Evolutionary conservation across 2,113 vertebrate genomes (phyloP).

Genomic region (Chaenogobius annularis): DNA sequence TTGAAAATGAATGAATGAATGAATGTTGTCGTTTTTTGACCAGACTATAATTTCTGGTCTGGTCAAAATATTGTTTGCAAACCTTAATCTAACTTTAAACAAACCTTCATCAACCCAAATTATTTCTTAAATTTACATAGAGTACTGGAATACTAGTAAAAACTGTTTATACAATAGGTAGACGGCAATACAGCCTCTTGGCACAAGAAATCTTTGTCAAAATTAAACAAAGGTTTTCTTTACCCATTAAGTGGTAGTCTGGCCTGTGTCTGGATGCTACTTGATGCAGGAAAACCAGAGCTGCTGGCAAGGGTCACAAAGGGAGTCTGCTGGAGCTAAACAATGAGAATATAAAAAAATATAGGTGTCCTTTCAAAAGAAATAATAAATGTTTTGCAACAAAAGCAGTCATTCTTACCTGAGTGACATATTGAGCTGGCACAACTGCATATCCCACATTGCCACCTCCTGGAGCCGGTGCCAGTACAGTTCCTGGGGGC

Average conservation of each 20-base stretch:
- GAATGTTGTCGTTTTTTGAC: no score
- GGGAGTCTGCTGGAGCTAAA: conserved; percentile 87
- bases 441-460: conserved; percentile 93
- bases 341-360: conserved; percentile 2
- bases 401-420: conserved; percentile 74
- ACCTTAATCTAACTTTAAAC: no score
- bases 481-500: conserved; percentile 90
- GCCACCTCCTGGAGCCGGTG: conserved; percentile 88
- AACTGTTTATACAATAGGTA: no score
- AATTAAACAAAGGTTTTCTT: conserved; percentile 13
- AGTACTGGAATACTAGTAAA: no score
- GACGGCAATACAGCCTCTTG: background rate
- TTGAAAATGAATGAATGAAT: no score
- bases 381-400: background rate
- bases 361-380: background rate
- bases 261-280: conserved; percentile 89
- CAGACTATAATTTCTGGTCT: no score
- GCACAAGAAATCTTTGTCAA: background rate
- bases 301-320: conserved; percentile 93
- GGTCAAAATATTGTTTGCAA: no score
- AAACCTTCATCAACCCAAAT: no score
- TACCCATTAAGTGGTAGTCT: conserved; percentile 92
- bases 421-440: conserved; percentile 94
- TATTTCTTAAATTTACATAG: no score
- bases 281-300: conserved; percentile 82